Evolutionary conservation across 2,797 vertebrate genomes (phyloP), one percentile per base, ranked within the genome.

Genomic region (Epinephelus coioides): DNA sequence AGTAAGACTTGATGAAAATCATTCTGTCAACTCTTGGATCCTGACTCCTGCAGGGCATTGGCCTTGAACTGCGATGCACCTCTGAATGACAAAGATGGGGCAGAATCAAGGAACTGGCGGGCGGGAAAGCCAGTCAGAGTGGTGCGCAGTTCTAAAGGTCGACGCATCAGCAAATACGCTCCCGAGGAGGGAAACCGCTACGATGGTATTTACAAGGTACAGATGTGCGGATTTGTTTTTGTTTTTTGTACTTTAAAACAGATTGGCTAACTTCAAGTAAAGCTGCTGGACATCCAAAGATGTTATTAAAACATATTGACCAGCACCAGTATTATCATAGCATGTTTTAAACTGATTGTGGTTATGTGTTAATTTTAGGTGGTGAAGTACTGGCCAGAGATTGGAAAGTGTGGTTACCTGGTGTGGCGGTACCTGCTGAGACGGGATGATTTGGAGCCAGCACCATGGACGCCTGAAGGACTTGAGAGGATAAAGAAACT

Each of bases 341-440:
- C 14, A 27, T 21, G 23, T 44, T 30, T 23, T 23, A 19, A 53
- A 59, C n/a, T 38, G n/a, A 4, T 49, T 63, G 4, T 68, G 47
- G 18, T 67, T 60, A 17, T 46, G 6, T 69, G 43, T 50, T 43
- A 11, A 57, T 63, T 34, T 8, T 84, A 99, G 98, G 98, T 99
- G 90, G 98, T 99, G 38, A 99, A 99, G 91, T 99, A 99, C 79
- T 99, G 98, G 98, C 98, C 98, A 44, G 98, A 99, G 95, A 98
- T 99, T 30, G 98, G 98, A 76, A 99, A 99, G 83, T 99, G 98
- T 80, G 98, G 98, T 6, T 99, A 99, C 91, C 94, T 99, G 88
- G 98, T 99, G 84, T 99, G 98, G 98, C 95, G 98, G 49, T 99
- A 99, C 87, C 96, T 99, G 86, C 91, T 99, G 91, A 96, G 98